Evolutionary conservation across 2,888 invertebrate species (phyloP), one percentile per base, ranked within the genome.

Genomic region (Hyles lineata): DNA sequence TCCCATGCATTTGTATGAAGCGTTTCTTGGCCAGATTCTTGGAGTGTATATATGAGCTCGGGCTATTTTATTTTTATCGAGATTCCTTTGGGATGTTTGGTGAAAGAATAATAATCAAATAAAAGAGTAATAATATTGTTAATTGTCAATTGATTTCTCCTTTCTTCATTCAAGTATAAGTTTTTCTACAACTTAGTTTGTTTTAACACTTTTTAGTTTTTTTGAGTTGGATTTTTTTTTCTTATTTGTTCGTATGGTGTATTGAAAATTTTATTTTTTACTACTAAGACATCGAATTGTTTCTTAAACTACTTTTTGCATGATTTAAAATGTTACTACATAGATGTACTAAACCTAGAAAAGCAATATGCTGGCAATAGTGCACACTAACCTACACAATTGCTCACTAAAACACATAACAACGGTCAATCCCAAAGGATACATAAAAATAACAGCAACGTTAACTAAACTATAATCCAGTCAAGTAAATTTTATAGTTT

Each of bases 1-100:
- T 77, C 78, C 77, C 78, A 84, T 84, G 85, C 82, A 81, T 85
- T 82, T 80, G 82, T 82, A 82, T 83, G 83, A 80, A 78, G 50
- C 72, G 15, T 35, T 71, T 59, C 74, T 73, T 74, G 70, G 73
- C 73, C 62, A 58, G 74, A 76, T 74, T 63, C 72, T 70, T 69
- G 25, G 70, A 67, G 58, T 52, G 50, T 11, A 50, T 23, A 23
- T 17, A 50, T 29, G 8, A 7, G 61, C 15, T 5, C 17, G 61
- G 19, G 25, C 2, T 8, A 23, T 50, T 43, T 67, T 67, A 17
- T 50, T 67, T 63, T 67, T 67, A 67, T 67, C 23, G 23, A 50
- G 17, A 9, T 67, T 21, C 35, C 43, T 67, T 11, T 67, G 19
- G 15, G 5, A n/a, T 19, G 15, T 43, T 43, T 55, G 17, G 17